Evolutionary conservation across 1,140 invertebrate species (phyloP), one percentile per base, ranked within the genome.

Genomic region (Drosophila lacertosa): DNA sequence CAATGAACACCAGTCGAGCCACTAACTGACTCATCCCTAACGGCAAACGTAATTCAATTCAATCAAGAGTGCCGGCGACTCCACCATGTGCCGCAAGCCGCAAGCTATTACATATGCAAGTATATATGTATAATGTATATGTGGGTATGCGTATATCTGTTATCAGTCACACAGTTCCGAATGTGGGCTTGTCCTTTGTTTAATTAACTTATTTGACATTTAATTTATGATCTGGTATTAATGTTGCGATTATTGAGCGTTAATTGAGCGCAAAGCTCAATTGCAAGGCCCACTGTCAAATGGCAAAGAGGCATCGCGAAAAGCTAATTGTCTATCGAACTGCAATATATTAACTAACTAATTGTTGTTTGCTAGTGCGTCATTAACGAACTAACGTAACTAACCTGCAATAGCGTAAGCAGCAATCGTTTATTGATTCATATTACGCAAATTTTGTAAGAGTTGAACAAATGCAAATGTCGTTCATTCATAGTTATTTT

Each of bases 181-280:
- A n/a, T 11, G 40, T 42, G 40, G 70, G 65, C 64, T 63, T 40
- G 57, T 18, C 15, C n/a, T n/a, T 48, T 60, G 62, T 67, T 86
- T 84, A 84, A 86, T 80, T 86, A 84, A 80, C 39, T 69, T 35
- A 81, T 67, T 81, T 64, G 68, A 70, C 77, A 81, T 67, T 77
- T 77, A 58, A 70, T 86, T 83, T 83, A 75, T 58, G 63, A 42
- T n/a, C 26, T 4, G 13, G 24, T 33, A 64, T 57, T 60, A 62
- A 50, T 66, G 39, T 60, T 57, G n/a, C n/a, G n/a, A n/a, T 67
- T 78, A 83, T 83, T 63, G 50, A n/a, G n/a, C 40, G 45, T 65
- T 78, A 83, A 79, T 72, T 78, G 70, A 60, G 48, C 66, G 26
- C 10, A 29, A n/a, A 65, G 42, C 63, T n/a, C n/a, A 48, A 64